phyloP scores from a whole-genome alignment of 2,888 invertebrate species.

The Cephus runcator region DNA sequence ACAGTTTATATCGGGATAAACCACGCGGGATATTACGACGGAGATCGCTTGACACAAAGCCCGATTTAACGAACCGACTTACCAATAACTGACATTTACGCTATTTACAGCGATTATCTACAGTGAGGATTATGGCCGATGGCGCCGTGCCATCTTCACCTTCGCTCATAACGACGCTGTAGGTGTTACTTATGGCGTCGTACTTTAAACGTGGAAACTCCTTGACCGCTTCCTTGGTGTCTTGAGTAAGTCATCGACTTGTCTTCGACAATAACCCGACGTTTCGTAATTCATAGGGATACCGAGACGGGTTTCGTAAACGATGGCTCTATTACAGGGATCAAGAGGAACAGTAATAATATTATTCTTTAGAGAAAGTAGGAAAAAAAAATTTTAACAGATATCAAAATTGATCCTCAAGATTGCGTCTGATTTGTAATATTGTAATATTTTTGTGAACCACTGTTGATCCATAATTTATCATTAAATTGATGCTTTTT shows the following conservation, averaged over 20 bases:
- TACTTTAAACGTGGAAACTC: neutral
- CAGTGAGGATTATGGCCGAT: neutral
- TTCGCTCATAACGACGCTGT: neutral
- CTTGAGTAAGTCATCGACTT: neutral
- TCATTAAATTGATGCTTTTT: neutral
- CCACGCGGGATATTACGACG: neutral
- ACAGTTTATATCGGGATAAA: neutral
- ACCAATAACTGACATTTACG: constrained; percentile 2
- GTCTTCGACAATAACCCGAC: neutral
- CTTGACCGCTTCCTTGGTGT: neutral
- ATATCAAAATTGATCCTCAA: neutral
- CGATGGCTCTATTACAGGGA: neutral
- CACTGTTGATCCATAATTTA: neutral
- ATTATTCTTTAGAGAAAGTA: neutral
- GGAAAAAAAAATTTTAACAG: neutral
- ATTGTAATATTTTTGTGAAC: neutral
- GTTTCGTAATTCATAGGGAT: neutral
- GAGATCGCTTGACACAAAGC: neutral
- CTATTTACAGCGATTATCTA: neutral
- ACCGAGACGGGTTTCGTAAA: neutral
- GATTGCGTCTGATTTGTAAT: neutral
- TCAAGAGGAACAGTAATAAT: neutral
- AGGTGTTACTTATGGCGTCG: neutral
- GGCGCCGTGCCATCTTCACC: constrained; percentile 2
- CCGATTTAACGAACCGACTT: neutral